phyloP scores from a whole-genome alignment of 2,113 vertebrate genomes.

The Pleuronectes platessa region DNA sequence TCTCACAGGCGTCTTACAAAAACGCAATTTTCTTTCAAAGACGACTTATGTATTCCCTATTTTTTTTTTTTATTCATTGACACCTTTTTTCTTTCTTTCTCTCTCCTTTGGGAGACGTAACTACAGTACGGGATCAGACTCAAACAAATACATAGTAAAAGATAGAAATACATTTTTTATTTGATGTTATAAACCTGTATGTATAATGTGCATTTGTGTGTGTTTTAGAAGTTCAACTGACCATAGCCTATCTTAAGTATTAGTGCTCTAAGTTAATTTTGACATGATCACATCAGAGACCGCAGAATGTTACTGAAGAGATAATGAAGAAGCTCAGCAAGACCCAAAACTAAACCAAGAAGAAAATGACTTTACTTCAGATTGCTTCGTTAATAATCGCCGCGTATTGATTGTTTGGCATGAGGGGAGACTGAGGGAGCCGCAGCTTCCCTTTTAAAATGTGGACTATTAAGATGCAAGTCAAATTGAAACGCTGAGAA shows the following conservation, averaged over 20 bases:
- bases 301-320: slow-evolving; percentile 5
- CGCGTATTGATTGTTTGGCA: slow-evolving; percentile 32
- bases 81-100: not conserved
- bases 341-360: slow-evolving; percentile 4
- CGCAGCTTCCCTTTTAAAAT: slow-evolving; percentile 9
- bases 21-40: slow-evolving; percentile 44
- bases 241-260: not conserved
- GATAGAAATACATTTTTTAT: not conserved
- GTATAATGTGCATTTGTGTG: not conserved
- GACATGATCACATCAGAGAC: slow-evolving; percentile 8
- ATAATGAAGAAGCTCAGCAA: not conserved
- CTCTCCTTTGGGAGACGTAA: too few relatives aligned
- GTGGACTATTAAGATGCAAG: not conserved
- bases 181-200: too few relatives aligned
- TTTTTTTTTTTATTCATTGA: not conserved
- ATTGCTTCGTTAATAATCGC: slow-evolving; percentile 33
- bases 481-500: slow-evolving; percentile 8
- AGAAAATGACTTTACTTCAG: not conserved
- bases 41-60: slow-evolving; percentile 29
- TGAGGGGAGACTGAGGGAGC: slow-evolving; percentile 2
- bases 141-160: too few relatives aligned
- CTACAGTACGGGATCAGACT: too few relatives aligned
- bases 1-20: slow-evolving; percentile 22
- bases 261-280: not conserved
- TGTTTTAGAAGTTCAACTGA: not conserved